Percentiles rank a stretch among this genome's conserved stretches.
Evolutionary conservation across 2,797 vertebrate species (phyloP).

Genomic region (Hylomyscus alleni): DNA sequence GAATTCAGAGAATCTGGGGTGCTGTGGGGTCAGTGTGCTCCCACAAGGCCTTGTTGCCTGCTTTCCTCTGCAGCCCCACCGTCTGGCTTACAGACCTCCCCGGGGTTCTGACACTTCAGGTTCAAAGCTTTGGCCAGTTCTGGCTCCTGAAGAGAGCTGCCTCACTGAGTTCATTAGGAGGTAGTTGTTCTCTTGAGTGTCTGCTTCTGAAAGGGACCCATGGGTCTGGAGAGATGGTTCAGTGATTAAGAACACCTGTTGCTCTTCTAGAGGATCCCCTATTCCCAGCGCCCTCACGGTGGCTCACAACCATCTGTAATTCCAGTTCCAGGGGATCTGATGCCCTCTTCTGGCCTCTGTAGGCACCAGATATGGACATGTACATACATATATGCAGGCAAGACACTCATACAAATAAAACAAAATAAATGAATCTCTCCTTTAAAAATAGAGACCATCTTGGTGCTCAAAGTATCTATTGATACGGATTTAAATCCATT

Average conservation of each 20-base stretch:
- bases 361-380: not conserved
- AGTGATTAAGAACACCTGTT: not conserved
- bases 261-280: not conserved
- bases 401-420: not conserved
- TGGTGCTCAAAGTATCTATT: fast-evolving
- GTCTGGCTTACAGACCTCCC: too few species aligned
- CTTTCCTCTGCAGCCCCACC: not conserved
- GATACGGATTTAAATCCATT: too few species aligned
- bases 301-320: not conserved
- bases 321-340: not conserved
- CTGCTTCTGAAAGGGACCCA: not conserved
- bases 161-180: not conserved
- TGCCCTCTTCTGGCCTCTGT: not conserved
- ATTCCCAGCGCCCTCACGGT: not conserved
- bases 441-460: not conserved
- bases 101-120: not conserved
- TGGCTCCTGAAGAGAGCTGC: not conserved
- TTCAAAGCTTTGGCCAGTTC: not conserved
- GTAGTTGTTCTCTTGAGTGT: not conserved
- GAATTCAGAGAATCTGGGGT: not conserved
- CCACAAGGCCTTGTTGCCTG: not conserved
- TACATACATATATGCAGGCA: not conserved
- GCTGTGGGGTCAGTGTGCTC: fast-evolving
- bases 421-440: not conserved
- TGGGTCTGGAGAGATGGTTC: not conserved